Evolutionary conservation across 2,113 vertebrate species (phyloP).

Genomic region (Forbesichthys papilliferus): DNA sequence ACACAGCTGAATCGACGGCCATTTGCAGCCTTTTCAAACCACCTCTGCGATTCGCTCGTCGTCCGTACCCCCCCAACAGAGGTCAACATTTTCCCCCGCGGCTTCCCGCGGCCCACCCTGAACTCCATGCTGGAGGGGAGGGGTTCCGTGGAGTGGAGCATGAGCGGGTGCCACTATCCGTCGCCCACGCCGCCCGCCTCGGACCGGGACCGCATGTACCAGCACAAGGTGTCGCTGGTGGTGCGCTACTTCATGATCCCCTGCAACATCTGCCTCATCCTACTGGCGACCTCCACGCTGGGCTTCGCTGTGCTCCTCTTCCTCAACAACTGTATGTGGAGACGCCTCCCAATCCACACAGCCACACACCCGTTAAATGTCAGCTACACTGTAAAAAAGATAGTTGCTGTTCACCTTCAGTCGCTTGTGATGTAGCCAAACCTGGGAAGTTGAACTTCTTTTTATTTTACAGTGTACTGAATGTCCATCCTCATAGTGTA

Average conservation of each 20-base stretch:
- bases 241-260: conserved; percentile 97
- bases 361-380: background rate
- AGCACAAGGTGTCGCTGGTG: conserved; percentile 92
- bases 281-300: conserved; percentile 90
- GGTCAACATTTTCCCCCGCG: conserved; percentile 71
- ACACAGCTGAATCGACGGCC: conserved; percentile 56
- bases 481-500: too few species aligned
- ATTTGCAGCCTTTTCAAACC: conserved; percentile 11
- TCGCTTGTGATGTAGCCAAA: too few species aligned
- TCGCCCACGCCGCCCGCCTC: conserved; percentile 70
- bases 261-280: conserved; percentile 97
- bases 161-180: conserved; percentile 88
- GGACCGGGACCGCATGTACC: conserved; percentile 86
- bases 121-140: conserved; percentile 64
- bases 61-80: conserved; percentile 32
- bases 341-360: background rate
- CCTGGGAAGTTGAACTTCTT: too few species aligned
- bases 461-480: too few species aligned
- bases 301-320: conserved; percentile 93
- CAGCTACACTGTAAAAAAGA: conserved; percentile 52
- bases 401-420: too few species aligned
- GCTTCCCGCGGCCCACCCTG: conserved; percentile 60
- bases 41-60: conserved; percentile 20
- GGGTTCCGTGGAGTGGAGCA: conserved; percentile 78
- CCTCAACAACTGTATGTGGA: conserved; percentile 96